Evolutionary conservation across 92 coral and sea anemone species (phyloP), one percentile per base, ranked within the genome.

Genomic region (Blastomussa wellsi): DNA sequence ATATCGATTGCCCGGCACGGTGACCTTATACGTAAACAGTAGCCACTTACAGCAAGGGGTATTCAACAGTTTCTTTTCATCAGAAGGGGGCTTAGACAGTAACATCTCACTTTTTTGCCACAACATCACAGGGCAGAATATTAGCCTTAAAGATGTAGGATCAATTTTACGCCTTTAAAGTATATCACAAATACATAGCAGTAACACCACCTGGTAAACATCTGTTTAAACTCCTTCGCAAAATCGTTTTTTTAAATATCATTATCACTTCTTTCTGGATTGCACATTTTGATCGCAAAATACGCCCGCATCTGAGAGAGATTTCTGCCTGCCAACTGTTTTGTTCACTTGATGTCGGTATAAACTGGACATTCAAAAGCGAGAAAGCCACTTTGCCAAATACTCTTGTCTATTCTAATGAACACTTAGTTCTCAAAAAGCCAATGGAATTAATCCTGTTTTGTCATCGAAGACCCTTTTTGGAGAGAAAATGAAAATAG

Each of bases 371-470:
- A 80, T 80, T 67, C 76, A 65, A 52, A 12, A 52, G 67, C 71
- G 42, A 57, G 87, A 72, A 83, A 83, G 74, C 87, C 87, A 15
- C 47, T 32, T 44, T 41, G 62, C 22, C 60, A 48, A 29, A 44
- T n/a, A 47, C 70, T 83, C 35, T 60, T 55, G 37, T 39, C 17
- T 77, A 68, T 72, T 12, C 85, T 48, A 38, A 73, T 55, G 69
- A 19, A 59, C 65, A 74, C 74, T 83, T 52, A 28, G 66, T 62
- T 83, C 44, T 52, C 73, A 74, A 74, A 74, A 39, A 74, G 80
- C 64, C 74, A 42, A 57, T 31, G 48, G 67, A 74, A 74, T 41
- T 74, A 83, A 83, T 83, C 80, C 72, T 74, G 73, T 74, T 41
- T 60, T 32, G 73, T 42, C 62, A 62, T 32, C 36, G 60, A 74